Base-by-base conservation (phyloP, 2,113 vertebrate species). In the Oncorhynchus tshawytscha region DNA sequence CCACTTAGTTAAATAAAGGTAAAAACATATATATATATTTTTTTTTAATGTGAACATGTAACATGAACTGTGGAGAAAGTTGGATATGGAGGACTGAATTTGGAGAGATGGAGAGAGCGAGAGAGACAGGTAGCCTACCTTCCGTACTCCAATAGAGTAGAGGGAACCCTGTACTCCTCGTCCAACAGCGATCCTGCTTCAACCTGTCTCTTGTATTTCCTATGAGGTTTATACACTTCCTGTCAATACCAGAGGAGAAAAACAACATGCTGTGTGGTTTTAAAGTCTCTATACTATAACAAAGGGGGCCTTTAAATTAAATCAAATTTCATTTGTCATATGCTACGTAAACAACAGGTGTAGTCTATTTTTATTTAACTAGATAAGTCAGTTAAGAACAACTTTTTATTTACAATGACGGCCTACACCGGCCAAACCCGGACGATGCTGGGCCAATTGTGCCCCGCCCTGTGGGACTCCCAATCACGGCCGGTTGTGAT, bases 141-240 rank as follows among this genome's bases (percentile, higher is more conserved):
- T 90, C 97, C 97, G 2, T 98, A 99, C 82, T 99, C 98, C 88
- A 99, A 71, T 76, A 99, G 93, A 0, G 98, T 99, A 68, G 96
- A 94, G 68, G 97, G 97, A 84, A 99, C 94, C 67, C 95, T 94
- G n/a, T 96, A 98, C 74, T 98, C 97, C 82, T 99, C 97, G 25
- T 99, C 97, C 0, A 93, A 82, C 75, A 98, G 89, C 31, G 94
- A 92, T 34, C 92, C 95, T n/a, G 96, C 95, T 66, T 94, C 95
- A 27, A 74, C 90, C 73, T 96, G 97, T 72, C 97, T 92, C 83
- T 92, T 94, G 34, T 99, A 99, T 81, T 94, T 97, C 80, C 98
- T 95, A 84, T 94, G 95, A 2, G 97, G 98, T 85, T 96, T 97
- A 91, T 99, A 99, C 64, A 95, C 91, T 4, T 96, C 95, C 97